Evolutionary conservation across 2,888 invertebrate genomes (phyloP).

Genomic region (Ichneumoninae sp.): DNA sequence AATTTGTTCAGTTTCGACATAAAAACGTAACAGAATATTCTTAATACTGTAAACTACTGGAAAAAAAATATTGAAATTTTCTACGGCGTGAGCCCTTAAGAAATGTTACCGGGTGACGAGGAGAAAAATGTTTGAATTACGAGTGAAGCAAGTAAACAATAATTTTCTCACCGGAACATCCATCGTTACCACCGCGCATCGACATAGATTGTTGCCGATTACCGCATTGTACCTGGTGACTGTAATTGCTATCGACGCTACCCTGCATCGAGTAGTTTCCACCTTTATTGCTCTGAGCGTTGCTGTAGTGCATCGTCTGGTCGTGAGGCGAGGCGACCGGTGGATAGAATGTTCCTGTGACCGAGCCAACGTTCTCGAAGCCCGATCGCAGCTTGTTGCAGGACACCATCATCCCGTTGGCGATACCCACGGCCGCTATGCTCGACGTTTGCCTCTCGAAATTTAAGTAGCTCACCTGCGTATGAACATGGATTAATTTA

Average conservation of each 20-base stretch:
- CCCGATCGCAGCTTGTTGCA: slow-evolving; percentile 93
- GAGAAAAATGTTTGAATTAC: not conserved
- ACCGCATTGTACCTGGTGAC: slow-evolving; percentile 78
- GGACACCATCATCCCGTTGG: slow-evolving; percentile 93
- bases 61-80: too few relatives aligned
- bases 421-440: slow-evolving; percentile 93
- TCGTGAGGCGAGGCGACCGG: slow-evolving; percentile 94
- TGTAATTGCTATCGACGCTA: slow-evolving; percentile 79
- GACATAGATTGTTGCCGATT: slow-evolving; percentile 81
- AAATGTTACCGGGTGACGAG: too few relatives aligned
- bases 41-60: too few relatives aligned
- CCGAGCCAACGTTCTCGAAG: slow-evolving; percentile 92
- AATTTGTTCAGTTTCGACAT: too few relatives aligned
- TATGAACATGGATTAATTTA: slow-evolving; percentile 20
- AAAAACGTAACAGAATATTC: too few relatives aligned
- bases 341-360: slow-evolving; percentile 95
- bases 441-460: slow-evolving; percentile 82
- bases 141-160: slow-evolving; percentile 17
- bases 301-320: slow-evolving; percentile 86
- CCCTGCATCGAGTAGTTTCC: slow-evolving; percentile 80
- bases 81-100: too few relatives aligned
- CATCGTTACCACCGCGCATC: slow-evolving; percentile 82
- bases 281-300: slow-evolving; percentile 77
- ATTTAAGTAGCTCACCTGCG: slow-evolving; percentile 82
- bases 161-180: slow-evolving; percentile 78